Evolutionary conservation across 1,140 invertebrate genomes (phyloP), one percentile per base, ranked within the genome.

Genomic region (Coenobita brevimanus): DNA sequence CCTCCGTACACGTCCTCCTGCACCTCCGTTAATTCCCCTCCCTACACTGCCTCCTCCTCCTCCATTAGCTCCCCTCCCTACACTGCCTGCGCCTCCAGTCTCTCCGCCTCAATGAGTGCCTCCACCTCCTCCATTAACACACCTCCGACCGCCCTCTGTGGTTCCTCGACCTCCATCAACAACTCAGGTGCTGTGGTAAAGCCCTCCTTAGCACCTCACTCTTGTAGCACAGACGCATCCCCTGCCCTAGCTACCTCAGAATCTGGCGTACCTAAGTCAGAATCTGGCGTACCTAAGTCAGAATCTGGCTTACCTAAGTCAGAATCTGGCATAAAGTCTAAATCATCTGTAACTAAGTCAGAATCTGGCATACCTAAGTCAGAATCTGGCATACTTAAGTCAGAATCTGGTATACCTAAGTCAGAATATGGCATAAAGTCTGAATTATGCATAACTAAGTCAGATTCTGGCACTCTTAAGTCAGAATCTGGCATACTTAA

Each of bases 51-150:
- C 67, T 81, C 79, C 24, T 76, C 88, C 13, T 78, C 88, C 41
- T 89, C 82, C 71, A 82, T 89, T 62, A 81, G 79, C 78, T 43
- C 67, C 69, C 71, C 82, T 50, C 67, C 89, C 3, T 21, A 67
- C n/a, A 46, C 88, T 64, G 24, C 64, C 67, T 85, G 78, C 76
- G 78, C 41, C 6, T 82, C 79, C 15, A 30, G 27, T 24, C 30
- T 64, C n/a, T 71, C 79, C 17, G 43, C 78, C 24, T 60, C 78
- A 41, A 54, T 73, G 36, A 80, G 78, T 73, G 78, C 86, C 67
- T 81, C 79, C 24, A 82, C 88, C 13, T 78, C 88, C 41, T 89
- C 82, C 71, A 82, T 89, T 62, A 81, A 84, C 78, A 64, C 67
- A 69, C 71, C 82, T 50, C 67, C 89, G 8, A 27, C 78, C n/a